Conservation (phyloP, 2,888 invertebrate species). For the Mythimna impura region DNA sequence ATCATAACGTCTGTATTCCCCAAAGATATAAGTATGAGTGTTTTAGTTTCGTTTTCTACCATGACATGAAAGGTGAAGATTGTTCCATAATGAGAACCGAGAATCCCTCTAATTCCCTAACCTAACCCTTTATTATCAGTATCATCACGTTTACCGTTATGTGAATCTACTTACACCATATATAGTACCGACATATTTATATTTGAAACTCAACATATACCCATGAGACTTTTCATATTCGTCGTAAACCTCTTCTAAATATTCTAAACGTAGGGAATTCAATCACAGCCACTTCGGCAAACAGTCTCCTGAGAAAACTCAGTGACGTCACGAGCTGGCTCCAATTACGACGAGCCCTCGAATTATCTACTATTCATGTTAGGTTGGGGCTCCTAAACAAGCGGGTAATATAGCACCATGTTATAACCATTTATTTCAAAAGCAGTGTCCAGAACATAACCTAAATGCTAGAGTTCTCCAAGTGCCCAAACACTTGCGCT, state of each 20-base stretch:
- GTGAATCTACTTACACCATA: slow-evolving; percentile 9
- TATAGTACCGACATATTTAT: not conserved
- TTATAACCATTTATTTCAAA: too few relatives aligned
- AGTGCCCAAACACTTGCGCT: too few relatives aligned
- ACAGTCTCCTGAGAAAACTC: slow-evolving; percentile 33
- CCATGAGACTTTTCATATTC: slow-evolving; percentile 23
- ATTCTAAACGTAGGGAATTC: slow-evolving; percentile 35
- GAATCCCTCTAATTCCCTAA: too few relatives aligned
- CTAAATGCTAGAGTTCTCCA: too few relatives aligned
- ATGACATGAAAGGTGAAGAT: not conserved
- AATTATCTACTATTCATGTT: slow-evolving; percentile 65
- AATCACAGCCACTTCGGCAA: slow-evolving; percentile 44
- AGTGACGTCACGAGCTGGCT: slow-evolving; percentile 29
- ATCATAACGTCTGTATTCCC: not conserved
- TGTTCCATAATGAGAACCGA: not conserved
- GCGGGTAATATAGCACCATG: slow-evolving; percentile 8
- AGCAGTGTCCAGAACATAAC: too few relatives aligned
- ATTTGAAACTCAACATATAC: not conserved
- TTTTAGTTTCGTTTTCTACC: not conserved
- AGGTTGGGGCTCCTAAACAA: slow-evolving; percentile 20
- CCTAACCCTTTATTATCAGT: not conserved
- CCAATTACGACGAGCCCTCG: slow-evolving; percentile 54
- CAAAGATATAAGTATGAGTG: not conserved
- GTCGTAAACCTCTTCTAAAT: slow-evolving; percentile 16
- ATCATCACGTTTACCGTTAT: not conserved